A percentile compares a stretch with the other conserved stretches of the same genome.
Evolutionary conservation across 2,797 vertebrate species (phyloP).

Genomic region (Microtus californicus): DNA sequence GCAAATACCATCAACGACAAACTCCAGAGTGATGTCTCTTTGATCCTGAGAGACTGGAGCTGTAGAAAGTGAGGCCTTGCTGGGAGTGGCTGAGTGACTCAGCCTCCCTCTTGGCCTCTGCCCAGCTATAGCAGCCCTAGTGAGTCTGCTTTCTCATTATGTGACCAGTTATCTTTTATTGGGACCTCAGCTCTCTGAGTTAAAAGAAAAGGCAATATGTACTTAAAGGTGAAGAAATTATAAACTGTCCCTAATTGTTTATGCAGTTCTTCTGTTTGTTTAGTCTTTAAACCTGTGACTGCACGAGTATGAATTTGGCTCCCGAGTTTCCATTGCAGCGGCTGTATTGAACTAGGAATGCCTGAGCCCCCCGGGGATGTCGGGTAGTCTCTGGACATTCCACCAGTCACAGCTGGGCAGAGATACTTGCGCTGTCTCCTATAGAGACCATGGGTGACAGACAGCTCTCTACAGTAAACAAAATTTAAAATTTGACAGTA

Average conservation of each 20-base stretch:
- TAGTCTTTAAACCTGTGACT: slow-evolving; percentile 20
- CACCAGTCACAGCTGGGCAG: neutral
- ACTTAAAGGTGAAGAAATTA: neutral
- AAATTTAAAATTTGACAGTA: neutral
- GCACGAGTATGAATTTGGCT: neutral
- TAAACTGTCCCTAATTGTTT: neutral
- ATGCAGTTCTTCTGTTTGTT: neutral
- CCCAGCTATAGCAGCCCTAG: neutral
- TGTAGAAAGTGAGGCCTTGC: neutral
- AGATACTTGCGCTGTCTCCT: neutral
- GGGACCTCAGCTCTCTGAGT: neutral
- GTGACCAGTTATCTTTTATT: neutral
- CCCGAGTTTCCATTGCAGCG: neutral
- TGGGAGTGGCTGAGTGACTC: neutral
- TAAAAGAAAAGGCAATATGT: neutral
- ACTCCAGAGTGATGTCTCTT: neutral
- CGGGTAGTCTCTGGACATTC: neutral
- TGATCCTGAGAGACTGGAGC: slow-evolving; percentile 20
- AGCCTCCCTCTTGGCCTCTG: neutral
- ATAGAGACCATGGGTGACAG: neutral
- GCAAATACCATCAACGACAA: neutral
- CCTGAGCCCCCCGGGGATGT: neutral
- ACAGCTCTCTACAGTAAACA: neutral
- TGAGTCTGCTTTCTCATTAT: neutral
- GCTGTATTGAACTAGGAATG: neutral